A percentile compares a stretch with the other conserved stretches of the same genome.
phyloP scores from a whole-genome alignment of 2,888 invertebrate genomes.

The Caenorhabditis uteleia region DNA sequence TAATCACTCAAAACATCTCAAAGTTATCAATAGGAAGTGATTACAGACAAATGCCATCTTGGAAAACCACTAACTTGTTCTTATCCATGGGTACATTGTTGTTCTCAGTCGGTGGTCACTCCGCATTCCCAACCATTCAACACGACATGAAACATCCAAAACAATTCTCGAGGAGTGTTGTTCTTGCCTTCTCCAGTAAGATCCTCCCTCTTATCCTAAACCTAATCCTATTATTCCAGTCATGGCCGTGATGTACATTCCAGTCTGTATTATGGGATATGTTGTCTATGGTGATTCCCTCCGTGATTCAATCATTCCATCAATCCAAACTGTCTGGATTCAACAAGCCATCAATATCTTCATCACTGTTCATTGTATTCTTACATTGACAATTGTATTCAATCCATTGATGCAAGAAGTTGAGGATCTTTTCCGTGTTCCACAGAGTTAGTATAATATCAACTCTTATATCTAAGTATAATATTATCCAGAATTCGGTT shows the following conservation, averaged over 20 bases:
- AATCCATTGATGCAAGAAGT: slow-evolving; percentile 67
- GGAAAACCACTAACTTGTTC: slow-evolving; percentile 58
- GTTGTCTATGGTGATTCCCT: slow-evolving; percentile 59
- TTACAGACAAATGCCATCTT: slow-evolving; percentile 48
- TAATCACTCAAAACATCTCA: neutral
- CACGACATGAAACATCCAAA: slow-evolving; percentile 66
- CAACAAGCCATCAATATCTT: slow-evolving; percentile 64
- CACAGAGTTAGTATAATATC: slow-evolving; percentile 49
- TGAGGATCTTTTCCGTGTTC: slow-evolving; percentile 63
- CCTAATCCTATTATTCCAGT: slow-evolving; percentile 47
- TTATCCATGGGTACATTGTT: slow-evolving; percentile 66
- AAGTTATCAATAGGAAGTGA: neutral
- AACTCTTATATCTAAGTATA: neutral
- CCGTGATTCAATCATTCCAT: slow-evolving; percentile 60
- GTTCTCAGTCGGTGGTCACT: slow-evolving; percentile 65
- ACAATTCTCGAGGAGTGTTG: slow-evolving; percentile 61
- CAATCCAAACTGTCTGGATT: slow-evolving; percentile 54
- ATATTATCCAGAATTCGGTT: slow-evolving; percentile 41
- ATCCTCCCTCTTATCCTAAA: neutral
- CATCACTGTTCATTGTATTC: slow-evolving; percentile 65
- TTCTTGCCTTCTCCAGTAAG: slow-evolving; percentile 60
- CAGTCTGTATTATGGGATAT: slow-evolving; percentile 61
- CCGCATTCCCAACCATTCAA: slow-evolving; percentile 66
- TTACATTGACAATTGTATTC: slow-evolving; percentile 65
- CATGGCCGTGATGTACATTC: slow-evolving; percentile 60